Evolutionary conservation across 2,797 vertebrate species (phyloP), one percentile per base, ranked within the genome.

Genomic region (Coluber constrictor): DNA sequence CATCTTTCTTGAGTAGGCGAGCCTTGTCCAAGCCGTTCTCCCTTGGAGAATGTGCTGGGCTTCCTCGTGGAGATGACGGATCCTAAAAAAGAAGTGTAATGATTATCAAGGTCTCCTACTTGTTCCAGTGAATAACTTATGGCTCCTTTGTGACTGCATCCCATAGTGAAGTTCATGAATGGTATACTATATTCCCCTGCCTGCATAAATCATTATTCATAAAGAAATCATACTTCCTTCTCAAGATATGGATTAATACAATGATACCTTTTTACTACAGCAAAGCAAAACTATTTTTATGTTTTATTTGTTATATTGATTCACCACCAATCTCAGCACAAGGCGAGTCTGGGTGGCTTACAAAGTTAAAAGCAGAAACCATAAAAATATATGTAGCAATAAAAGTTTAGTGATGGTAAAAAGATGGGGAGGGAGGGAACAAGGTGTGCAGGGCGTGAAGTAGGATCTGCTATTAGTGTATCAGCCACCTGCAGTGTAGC

Each of bases 11-110:
- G 93, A 98, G 98, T 93, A 99, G 98, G 90, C 99, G 98, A 56
- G 98, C 98, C 97, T 99, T 99, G 96, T 99, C 99, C 27, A 99
- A 98, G 96, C 99, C 99, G 86, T 99, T 99, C 97, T 99, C 99
- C 79, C 99, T 98, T 2, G 99, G 99, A 8, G 99, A 99, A 97
- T 99, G 99, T 87, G 98, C 98, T 37, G 99, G 99, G 96, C 99
- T 99, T 8, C 98, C 99, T 90, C 99, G 98, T 0, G 99, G 99
- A 91, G 99, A 99, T 90, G 99, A 98, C 6, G 99, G 99, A 96
- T 99, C 99, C 99, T 99, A 96, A 90, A 94, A 92, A 96, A 54
- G 91, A 96, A 94, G 27, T 95, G 57, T 0, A 7, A 0, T 3
- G 43, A 86, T 94, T 93, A 97, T 47, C 43, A 90, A 6, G 92